phyloP scores from a whole-genome alignment of 2,888 invertebrate genomes.

The Hypomecis atomaria region DNA sequence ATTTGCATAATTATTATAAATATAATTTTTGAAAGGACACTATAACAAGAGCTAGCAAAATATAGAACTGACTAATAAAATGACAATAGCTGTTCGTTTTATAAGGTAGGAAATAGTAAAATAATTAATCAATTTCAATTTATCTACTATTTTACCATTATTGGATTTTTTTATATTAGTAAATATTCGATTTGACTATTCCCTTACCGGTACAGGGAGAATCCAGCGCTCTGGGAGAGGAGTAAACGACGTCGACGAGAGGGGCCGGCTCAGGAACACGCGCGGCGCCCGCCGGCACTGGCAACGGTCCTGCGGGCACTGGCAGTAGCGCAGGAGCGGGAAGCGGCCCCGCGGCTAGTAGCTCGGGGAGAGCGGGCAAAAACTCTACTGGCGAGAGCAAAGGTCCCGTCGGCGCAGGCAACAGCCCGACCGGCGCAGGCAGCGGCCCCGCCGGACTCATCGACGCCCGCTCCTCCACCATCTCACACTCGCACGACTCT shows the following conservation, averaged over 20 bases:
- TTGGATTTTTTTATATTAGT: too few species aligned
- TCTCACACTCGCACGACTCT: slow-evolving; percentile 18
- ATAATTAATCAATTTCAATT: too few species aligned
- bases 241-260: slow-evolving; percentile 38
- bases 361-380: too few species aligned
- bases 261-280: not conserved
- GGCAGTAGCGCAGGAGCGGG: slow-evolving; percentile 46
- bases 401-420: slow-evolving; percentile 2
- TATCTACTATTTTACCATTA: too few species aligned
- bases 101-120: too few species aligned
- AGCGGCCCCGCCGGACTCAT: slow-evolving; percentile 60
- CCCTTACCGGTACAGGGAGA: slow-evolving; percentile 50
- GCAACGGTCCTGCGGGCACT: slow-evolving; percentile 56
- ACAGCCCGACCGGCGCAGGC: slow-evolving; percentile 64
- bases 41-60: too few species aligned
- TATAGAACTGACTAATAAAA: too few species aligned
- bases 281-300: not conserved
- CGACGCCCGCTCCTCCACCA: not conserved
- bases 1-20: too few species aligned
- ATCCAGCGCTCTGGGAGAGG: slow-evolving; percentile 42
- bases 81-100: too few species aligned
- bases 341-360: slow-evolving; percentile 60
- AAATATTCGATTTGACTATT: too few species aligned
- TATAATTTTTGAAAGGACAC: too few species aligned
- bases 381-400: too few species aligned